phyloP scores from a whole-genome alignment of 2,888 invertebrate genomes.

The Polyommatus iphigenia region DNA sequence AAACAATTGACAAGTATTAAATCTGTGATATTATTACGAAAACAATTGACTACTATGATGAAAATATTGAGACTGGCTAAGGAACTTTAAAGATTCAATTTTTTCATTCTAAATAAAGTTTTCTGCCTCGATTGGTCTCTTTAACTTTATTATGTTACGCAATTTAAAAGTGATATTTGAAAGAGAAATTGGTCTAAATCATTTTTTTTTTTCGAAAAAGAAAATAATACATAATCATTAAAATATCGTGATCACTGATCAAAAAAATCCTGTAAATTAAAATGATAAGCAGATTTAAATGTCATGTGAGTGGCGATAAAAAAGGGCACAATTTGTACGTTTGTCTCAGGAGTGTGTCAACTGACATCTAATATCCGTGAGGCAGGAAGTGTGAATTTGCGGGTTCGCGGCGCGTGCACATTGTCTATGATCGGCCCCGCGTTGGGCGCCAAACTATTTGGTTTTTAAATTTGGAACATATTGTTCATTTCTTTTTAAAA shows the following conservation, averaged over 20 bases:
- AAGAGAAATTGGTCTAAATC: too few relatives aligned
- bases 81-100: too few relatives aligned
- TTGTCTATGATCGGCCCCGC: constrained; percentile 43
- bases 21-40: background rate
- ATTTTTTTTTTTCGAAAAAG: too few relatives aligned
- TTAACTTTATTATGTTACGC: too few relatives aligned
- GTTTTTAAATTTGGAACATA: constrained; percentile 17
- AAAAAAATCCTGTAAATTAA: background rate
- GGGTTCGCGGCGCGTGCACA: constrained; percentile 50
- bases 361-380: constrained; percentile 42
- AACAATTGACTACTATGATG: background rate
- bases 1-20: constrained; percentile 54
- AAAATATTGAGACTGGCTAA: background rate
- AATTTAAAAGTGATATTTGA: too few relatives aligned
- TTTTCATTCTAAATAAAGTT: too few relatives aligned
- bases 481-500: background rate
- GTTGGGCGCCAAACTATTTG: constrained; percentile 25
- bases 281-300: background rate
- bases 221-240: too few relatives aligned
- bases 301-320: background rate
- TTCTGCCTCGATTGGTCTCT: too few relatives aligned
- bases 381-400: constrained; percentile 55
- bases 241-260: too few relatives aligned
- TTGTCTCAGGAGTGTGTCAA: constrained; percentile 32
- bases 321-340: constrained; percentile 19